A percentile compares a stretch with the other conserved stretches of the same genome.
Evolutionary conservation across 2,888 invertebrate species (phyloP).

Genomic region (Apamea sordens): DNA sequence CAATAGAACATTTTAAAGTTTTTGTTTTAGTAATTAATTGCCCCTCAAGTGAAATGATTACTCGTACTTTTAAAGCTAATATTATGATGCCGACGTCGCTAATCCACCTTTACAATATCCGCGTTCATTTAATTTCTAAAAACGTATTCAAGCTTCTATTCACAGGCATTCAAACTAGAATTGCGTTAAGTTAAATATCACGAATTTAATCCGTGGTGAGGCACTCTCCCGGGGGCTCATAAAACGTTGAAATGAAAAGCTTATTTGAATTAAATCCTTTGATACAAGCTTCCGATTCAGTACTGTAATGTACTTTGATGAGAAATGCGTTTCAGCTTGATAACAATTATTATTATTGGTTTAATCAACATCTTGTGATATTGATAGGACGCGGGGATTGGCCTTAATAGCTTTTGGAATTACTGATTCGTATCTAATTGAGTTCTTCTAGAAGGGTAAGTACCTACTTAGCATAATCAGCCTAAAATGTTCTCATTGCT

Average conservation of each 20-base stretch:
- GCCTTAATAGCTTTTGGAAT: slow-evolving; percentile 54
- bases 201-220: slow-evolving; percentile 68
- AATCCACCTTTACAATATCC: slow-evolving; percentile 55
- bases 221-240: slow-evolving; percentile 65
- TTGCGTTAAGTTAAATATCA: slow-evolving; percentile 69
- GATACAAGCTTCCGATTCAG: slow-evolving; percentile 73
- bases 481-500: too few species aligned
- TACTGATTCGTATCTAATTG: slow-evolving; percentile 58
- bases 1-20: slow-evolving; percentile 32
- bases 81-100: slow-evolving; percentile 43
- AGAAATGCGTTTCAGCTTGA: slow-evolving; percentile 62
- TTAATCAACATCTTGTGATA: slow-evolving; percentile 61
- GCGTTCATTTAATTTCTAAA: slow-evolving; percentile 64
- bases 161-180: slow-evolving; percentile 66
- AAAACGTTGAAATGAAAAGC: slow-evolving; percentile 74
- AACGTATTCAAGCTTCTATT: slow-evolving; percentile 58
- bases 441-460: slow-evolving; percentile 26
- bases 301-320: slow-evolving; percentile 72
- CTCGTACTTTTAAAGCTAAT: slow-evolving; percentile 41
- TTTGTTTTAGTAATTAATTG: slow-evolving; percentile 43
- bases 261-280: slow-evolving; percentile 78
- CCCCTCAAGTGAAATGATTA: slow-evolving; percentile 44
- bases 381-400: slow-evolving; percentile 55
- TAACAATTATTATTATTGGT: slow-evolving; percentile 67
- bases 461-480: too few species aligned